These are phyloP conservation scores for Anguilla japonica DNA, from an alignment of 2,113 vertebrate species.

Conservation along the genomic window DNA sequence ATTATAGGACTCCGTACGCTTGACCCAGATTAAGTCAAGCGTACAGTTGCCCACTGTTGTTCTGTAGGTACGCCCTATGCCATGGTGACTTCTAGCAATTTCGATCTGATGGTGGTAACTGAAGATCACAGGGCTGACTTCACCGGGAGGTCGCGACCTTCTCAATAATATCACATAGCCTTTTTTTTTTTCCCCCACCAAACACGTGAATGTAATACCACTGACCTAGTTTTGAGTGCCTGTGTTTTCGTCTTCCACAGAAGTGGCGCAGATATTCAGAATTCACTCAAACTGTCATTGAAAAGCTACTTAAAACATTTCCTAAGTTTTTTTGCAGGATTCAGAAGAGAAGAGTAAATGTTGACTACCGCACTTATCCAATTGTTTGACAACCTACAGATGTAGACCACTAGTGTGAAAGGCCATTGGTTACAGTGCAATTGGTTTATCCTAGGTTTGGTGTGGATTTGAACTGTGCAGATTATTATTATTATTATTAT, in stretches of 20 bases:
- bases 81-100: background rate
- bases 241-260: background rate
- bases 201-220: background rate
- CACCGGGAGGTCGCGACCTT: background rate
- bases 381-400: background rate
- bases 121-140: constrained; percentile 2
- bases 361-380: background rate
- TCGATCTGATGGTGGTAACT: background rate
- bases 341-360: background rate
- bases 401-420: background rate
- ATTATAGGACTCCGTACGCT: background rate
- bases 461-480: background rate
- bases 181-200: background rate
- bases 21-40: background rate
- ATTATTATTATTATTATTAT: background rate
- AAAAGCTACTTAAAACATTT: background rate
- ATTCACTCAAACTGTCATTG: background rate
- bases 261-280: background rate
- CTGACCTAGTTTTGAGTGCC: background rate
- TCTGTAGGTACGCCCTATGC: background rate
- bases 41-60: background rate
- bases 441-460: background rate
- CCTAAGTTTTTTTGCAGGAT: background rate
- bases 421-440: too few relatives aligned
- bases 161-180: background rate